Evolutionary conservation across 2,888 invertebrate genomes (phyloP).

Genomic region (Candidula unifasciata): DNA sequence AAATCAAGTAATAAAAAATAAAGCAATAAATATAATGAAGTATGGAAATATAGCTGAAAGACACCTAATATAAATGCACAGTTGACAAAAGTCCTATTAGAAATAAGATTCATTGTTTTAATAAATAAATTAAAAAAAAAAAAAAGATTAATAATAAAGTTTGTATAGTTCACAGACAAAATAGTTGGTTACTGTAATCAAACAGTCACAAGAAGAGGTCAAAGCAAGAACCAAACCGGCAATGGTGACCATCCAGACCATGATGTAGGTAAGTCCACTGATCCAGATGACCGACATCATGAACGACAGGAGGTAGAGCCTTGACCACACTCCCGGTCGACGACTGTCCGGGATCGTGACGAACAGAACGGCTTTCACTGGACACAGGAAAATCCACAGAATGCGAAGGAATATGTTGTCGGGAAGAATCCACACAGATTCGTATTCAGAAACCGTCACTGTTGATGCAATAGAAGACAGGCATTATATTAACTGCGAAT

Average conservation of each 20-base stretch:
- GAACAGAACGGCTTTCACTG: slow-evolving; percentile 89
- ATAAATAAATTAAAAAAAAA: too few species aligned
- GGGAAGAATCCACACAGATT: slow-evolving; percentile 69
- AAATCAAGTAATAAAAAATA: too few species aligned
- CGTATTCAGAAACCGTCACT: slow-evolving; percentile 58
- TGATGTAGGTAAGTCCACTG: slow-evolving; percentile 71
- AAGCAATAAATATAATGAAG: too few species aligned
- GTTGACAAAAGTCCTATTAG: too few species aligned
- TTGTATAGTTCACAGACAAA: too few species aligned
- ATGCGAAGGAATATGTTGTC: slow-evolving; percentile 58
- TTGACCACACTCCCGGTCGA: slow-evolving; percentile 68
- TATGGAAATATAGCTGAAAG: too few species aligned
- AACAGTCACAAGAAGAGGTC: not conserved
- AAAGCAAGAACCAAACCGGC: too few species aligned
- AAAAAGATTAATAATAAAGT: too few species aligned
- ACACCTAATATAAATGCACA: too few species aligned
- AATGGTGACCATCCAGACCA: slow-evolving; percentile 77
- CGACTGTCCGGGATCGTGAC: slow-evolving; percentile 93
- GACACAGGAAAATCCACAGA: slow-evolving; percentile 90
- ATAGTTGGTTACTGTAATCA: too few species aligned
- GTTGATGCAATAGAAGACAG: not conserved
- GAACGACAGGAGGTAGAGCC: slow-evolving; percentile 71
- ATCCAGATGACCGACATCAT: slow-evolving; percentile 74
- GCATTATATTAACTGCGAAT: too few species aligned
- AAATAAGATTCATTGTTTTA: not conserved